A percentile compares a stretch with the other conserved stretches of the same genome.
Evolutionary conservation across 2,888 invertebrate genomes (phyloP).

Genomic region (Phorcus lineatus): DNA sequence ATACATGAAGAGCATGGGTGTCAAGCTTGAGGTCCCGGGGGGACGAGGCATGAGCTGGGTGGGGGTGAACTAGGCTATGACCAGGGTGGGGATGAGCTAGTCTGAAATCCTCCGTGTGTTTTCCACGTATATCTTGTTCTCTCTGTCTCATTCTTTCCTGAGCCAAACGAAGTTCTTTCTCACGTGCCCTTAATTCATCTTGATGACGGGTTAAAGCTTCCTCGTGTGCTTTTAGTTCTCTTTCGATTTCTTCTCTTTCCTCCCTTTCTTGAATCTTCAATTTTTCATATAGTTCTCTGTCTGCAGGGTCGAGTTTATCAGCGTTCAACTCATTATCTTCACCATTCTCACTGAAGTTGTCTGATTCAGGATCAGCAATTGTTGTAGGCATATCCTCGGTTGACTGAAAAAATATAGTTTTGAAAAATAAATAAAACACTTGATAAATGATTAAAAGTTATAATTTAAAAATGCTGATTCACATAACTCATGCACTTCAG

Average conservation of each 20-base stretch:
- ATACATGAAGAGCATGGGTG: conserved; percentile 22
- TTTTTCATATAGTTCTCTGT: conserved; percentile 71
- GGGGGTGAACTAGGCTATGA: conserved; percentile 35
- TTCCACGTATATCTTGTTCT: conserved; percentile 31
- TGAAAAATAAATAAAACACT: neutral
- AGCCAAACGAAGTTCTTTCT: conserved; percentile 58
- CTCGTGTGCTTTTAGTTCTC: conserved; percentile 74
- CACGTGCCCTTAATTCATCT: conserved; percentile 61
- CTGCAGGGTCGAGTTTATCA: conserved; percentile 70
- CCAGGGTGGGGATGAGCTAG: conserved; percentile 36
- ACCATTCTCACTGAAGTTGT: conserved; percentile 56
- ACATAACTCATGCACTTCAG: neutral
- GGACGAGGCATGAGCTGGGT: conserved; percentile 35
- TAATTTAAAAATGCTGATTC: neutral
- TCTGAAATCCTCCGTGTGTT: conserved; percentile 37
- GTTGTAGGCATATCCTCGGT: conserved; percentile 59
- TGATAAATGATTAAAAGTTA: neutral
- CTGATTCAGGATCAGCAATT: conserved; percentile 48
- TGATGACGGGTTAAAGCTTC: conserved; percentile 67
- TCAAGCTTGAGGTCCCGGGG: conserved; percentile 35
- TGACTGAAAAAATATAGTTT: conserved; percentile 57
- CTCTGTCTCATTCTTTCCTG: conserved; percentile 48
- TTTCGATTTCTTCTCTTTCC: conserved; percentile 74
- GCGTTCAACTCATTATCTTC: conserved; percentile 52
- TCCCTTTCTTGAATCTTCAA: conserved; percentile 74